Evolutionary conservation across 2,888 invertebrate species (phyloP).

Genomic region (Cheilosia scutellata): DNA sequence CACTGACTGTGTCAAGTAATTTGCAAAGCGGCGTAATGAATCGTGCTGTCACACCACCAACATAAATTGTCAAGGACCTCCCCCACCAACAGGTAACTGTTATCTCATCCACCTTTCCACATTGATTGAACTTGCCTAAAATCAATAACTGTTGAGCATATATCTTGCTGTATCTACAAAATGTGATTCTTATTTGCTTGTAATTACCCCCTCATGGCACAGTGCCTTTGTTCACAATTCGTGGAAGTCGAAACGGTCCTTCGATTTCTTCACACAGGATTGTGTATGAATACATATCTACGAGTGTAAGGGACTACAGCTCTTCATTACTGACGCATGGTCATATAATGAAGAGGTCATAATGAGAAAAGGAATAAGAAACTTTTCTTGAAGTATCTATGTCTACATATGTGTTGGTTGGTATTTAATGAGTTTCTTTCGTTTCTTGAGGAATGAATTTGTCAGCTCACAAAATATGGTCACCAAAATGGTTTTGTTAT

Average conservation of each 20-base stretch:
- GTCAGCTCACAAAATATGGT: too few relatives aligned
- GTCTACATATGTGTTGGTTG: background rate
- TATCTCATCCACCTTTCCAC: too few relatives aligned
- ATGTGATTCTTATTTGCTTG: background rate
- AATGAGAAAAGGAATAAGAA: background rate
- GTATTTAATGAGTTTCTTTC: too few relatives aligned
- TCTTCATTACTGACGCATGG: background rate
- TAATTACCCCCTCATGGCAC: background rate
- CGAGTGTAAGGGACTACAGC: background rate
- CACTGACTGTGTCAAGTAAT: too few relatives aligned
- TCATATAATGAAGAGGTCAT: background rate
- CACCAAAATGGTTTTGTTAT: too few relatives aligned
- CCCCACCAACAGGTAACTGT: too few relatives aligned
- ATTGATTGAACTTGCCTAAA: background rate
- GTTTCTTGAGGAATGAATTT: too few relatives aligned
- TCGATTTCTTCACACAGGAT: background rate
- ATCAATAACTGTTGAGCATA: background rate
- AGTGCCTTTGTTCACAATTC: background rate
- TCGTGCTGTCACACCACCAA: too few relatives aligned
- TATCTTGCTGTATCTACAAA: background rate
- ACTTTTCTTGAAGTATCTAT: background rate
- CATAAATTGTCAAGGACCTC: too few relatives aligned
- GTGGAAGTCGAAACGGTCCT: background rate
- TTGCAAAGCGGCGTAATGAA: too few relatives aligned
- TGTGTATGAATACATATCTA: background rate